Evolutionary conservation across 2,797 vertebrate genomes (phyloP).

Genomic region (Spinibarbus caldwelli): DNA sequence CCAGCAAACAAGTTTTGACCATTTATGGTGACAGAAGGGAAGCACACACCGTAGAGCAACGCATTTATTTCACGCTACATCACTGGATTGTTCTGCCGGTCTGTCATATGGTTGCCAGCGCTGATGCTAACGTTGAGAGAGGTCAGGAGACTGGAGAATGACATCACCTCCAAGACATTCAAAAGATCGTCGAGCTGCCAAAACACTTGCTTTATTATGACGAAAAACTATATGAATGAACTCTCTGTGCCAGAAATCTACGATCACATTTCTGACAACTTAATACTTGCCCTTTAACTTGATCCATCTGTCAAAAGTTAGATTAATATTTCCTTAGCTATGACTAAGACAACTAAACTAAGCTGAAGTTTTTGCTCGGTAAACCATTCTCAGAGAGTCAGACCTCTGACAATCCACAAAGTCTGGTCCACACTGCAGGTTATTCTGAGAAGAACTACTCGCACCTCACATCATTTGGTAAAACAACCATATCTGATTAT

Average conservation of each 20-base stretch:
- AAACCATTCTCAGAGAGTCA: neutral
- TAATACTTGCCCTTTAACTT: neutral
- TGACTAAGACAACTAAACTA: neutral
- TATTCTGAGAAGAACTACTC: neutral
- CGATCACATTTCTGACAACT: too few species aligned
- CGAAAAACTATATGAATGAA: neutral
- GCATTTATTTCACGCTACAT: conserved; percentile 14
- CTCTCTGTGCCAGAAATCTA: neutral
- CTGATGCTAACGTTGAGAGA: conserved; percentile 1
- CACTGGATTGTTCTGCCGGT: conserved; percentile 18
- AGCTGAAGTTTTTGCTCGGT: neutral
- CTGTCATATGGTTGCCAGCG: conserved; percentile 13
- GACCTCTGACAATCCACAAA: neutral
- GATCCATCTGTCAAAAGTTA: neutral
- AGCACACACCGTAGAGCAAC: neutral
- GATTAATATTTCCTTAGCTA: neutral
- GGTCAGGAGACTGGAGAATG: conserved; percentile 16
- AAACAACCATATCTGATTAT: neutral
- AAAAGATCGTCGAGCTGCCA: conserved; percentile 7
- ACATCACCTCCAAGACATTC: conserved; percentile 34
- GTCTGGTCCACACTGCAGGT: neutral
- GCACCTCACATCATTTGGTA: neutral
- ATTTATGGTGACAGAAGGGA: conserved; percentile 25
- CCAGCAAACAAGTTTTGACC: conserved; percentile 39
- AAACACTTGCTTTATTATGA: conserved; percentile 13